Conservation (phyloP, 92 coral and sea anemone genomes). For the Micromussa lordhowensis region DNA sequence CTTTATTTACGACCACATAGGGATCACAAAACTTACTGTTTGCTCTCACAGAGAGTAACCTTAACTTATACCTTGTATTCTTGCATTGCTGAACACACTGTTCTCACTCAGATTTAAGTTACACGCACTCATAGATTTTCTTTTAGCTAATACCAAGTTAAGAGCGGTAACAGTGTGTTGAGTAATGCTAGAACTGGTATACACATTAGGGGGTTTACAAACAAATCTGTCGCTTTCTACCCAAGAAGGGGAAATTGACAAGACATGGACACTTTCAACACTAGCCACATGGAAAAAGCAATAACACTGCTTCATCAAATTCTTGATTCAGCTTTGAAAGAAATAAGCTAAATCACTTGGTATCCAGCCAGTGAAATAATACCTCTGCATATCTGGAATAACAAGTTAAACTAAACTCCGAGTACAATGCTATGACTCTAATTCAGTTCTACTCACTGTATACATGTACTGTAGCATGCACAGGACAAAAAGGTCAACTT, state of each 20-base stretch:
- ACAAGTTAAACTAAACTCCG: background rate
- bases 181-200: constrained; percentile 15
- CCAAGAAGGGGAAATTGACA: constrained; percentile 15
- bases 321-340: background rate
- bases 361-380: constrained; percentile 16
- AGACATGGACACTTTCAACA: constrained; percentile 1
- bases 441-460: background rate
- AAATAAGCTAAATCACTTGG: background rate
- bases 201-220: constrained; percentile 37
- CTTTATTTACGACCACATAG: constrained; percentile 9
- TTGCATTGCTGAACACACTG: constrained; percentile 8
- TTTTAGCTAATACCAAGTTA: background rate
- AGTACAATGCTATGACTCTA: background rate
- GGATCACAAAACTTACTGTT: constrained; percentile 7
- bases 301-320: background rate
- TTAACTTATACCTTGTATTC: constrained; percentile 30
- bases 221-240: background rate
- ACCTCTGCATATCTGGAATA: background rate
- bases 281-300: constrained; percentile 16
- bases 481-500: background rate
- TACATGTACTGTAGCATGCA: background rate
- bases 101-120: background rate
- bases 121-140: background rate
- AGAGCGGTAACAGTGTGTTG: constrained; percentile 9
- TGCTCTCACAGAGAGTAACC: constrained; percentile 80